Conservation (phyloP, 2,113 vertebrate species). For the Capreolus pygargus region DNA sequence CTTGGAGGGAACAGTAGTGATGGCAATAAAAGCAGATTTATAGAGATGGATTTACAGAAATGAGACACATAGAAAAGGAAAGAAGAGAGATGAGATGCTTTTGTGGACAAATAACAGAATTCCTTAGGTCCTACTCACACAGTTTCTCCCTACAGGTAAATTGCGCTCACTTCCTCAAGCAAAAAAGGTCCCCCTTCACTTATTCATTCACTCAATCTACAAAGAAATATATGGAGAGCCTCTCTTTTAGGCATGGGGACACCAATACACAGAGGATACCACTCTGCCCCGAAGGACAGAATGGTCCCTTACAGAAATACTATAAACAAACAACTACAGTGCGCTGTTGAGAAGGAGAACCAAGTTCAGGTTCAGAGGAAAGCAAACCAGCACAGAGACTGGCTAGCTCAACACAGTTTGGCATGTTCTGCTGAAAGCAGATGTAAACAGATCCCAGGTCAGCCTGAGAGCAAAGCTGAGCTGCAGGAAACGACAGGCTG, state of each 20-base stretch:
- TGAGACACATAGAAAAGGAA: background rate
- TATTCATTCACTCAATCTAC: background rate
- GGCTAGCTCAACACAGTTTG: background rate
- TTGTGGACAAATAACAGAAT: background rate
- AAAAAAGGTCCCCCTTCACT: background rate
- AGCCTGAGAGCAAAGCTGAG: background rate
- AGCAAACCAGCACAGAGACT: background rate
- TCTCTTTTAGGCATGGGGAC: background rate
- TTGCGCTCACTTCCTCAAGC: background rate
- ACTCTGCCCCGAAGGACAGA: background rate
- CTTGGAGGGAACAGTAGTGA: background rate
- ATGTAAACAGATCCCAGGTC: background rate
- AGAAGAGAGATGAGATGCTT: background rate
- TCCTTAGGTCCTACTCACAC: background rate
- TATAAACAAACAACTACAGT: background rate
- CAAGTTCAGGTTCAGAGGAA: background rate
- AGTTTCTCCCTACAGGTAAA: background rate
- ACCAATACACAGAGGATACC: too few species aligned
- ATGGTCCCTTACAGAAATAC: background rate
- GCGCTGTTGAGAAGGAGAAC: background rate
- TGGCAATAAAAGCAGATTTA: background rate
- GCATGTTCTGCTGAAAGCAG: background rate
- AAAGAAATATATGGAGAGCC: background rate
- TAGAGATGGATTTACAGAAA: background rate
- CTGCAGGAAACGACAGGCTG: background rate